Percentiles rank a stretch among this genome's conserved stretches.
phyloP scores from a whole-genome alignment of 2,888 invertebrate species.

The Acleris literana region DNA sequence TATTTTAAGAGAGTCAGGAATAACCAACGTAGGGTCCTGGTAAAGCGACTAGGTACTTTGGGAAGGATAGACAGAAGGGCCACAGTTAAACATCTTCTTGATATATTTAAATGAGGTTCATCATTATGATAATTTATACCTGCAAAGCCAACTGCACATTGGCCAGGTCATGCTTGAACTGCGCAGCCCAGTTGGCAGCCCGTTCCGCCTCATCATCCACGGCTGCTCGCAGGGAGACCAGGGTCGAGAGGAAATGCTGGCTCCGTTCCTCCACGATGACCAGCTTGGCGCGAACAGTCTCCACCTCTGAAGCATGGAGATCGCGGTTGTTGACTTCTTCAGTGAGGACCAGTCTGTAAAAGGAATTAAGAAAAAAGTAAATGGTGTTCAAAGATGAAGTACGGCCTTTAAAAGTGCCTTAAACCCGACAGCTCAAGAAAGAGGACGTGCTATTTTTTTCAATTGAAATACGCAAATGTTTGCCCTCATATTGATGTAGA shows the following conservation, averaged over 20 bases:
- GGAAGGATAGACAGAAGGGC: too few species aligned
- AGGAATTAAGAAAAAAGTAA: neutral
- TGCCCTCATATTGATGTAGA: too few species aligned
- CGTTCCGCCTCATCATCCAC: conserved; percentile 80
- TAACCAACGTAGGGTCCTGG: too few species aligned
- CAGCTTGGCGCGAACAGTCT: conserved; percentile 69
- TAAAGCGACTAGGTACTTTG: too few species aligned
- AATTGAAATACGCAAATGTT: too few species aligned
- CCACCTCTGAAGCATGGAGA: conserved; percentile 67
- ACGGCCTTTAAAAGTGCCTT: too few species aligned
- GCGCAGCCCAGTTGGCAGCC: conserved; percentile 76
- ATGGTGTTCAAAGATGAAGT: too few species aligned
- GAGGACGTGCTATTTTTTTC: too few species aligned
- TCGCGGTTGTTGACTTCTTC: conserved; percentile 69
- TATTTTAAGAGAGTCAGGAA: too few species aligned
- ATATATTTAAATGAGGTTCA: too few species aligned
- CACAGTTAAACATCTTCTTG: too few species aligned
- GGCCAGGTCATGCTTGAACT: conserved; percentile 80
- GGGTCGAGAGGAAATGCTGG: conserved; percentile 71
- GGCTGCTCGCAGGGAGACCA: conserved; percentile 73
- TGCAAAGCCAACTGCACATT: conserved; percentile 78
- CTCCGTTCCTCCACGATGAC: conserved; percentile 72
- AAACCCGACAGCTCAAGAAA: too few species aligned
- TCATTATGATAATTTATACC: conserved; percentile 48
- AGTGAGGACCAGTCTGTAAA: conserved; percentile 61